These are phyloP conservation scores for Ypsolopha scabrella DNA, from an alignment of 2,888 invertebrate genomes.

Conservation along the genomic window DNA sequence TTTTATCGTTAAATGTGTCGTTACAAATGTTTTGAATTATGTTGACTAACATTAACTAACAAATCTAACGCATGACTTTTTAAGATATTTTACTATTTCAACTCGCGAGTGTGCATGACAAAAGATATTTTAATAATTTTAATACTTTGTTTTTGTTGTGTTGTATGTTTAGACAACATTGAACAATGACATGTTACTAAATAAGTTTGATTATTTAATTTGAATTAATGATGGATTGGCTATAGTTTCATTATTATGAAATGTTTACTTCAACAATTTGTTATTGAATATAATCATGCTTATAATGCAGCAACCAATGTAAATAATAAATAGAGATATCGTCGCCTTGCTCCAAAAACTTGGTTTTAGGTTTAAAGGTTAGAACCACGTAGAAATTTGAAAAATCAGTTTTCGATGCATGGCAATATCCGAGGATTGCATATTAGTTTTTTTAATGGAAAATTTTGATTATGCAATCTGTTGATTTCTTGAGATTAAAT, in stretches of 20 bases:
- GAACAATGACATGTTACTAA: conserved; percentile 41
- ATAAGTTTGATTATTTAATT: conserved; percentile 28
- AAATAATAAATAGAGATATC: conserved; percentile 35
- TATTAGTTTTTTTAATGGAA: conserved; percentile 59
- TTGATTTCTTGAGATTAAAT: conserved; percentile 18
- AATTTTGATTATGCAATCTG: conserved; percentile 67
- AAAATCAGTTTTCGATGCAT: conserved; percentile 64
- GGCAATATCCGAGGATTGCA: conserved; percentile 62
- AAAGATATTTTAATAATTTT: conserved; percentile 8
- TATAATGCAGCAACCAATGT: conserved; percentile 8
- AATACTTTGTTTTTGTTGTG: conserved; percentile 18
- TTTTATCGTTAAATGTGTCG: conserved; percentile 14
- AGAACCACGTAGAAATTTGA: conserved; percentile 10
- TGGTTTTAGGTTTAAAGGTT: conserved; percentile 44
- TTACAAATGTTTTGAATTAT: conserved; percentile 41
- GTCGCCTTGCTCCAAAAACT: conserved; percentile 54
- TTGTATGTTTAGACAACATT: conserved; percentile 25
- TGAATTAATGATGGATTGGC: conserved; percentile 21
- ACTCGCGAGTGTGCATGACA: conserved; percentile 67
- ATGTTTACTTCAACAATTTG: conserved; percentile 63
- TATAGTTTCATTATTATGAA: conserved; percentile 28
- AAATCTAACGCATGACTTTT: conserved; percentile 61
- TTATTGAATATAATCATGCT: conserved; percentile 14
- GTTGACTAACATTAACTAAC: conserved; percentile 67
- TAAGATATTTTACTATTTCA: conserved; percentile 42